phyloP scores from a whole-genome alignment of 2,888 invertebrate genomes.

The Saturnia pavonia region DNA sequence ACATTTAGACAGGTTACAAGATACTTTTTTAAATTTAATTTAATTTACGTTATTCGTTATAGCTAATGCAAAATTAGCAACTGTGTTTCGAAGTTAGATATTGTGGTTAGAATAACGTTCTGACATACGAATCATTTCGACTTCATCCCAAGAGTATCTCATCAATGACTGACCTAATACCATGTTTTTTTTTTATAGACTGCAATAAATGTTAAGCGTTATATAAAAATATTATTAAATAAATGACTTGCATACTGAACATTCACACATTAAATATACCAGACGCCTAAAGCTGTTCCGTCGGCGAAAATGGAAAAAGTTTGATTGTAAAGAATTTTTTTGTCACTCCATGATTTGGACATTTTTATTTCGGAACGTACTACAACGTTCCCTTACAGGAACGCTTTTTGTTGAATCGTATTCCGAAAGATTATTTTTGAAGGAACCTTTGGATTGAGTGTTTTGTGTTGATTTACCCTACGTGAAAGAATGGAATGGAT shows the following conservation, averaged over 20 bases:
- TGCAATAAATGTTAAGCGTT: no score
- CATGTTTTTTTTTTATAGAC: no score
- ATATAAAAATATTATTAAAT: not conserved
- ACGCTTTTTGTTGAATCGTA: constrained; percentile 35
- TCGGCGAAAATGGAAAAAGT: constrained; percentile 75
- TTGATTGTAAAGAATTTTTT: constrained; percentile 70
- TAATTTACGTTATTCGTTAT: no score
- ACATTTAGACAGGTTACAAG: no score
- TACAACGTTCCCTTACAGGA: constrained; percentile 24
- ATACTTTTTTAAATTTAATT: no score
- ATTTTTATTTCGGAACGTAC: constrained; percentile 54
- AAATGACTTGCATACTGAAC: constrained; percentile 17
- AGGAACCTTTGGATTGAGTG: constrained; percentile 23
- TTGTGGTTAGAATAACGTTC: not conserved
- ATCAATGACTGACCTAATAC: not conserved
- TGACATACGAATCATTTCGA: not conserved
- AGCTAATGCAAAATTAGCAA: no score
- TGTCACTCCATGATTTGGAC: constrained; percentile 67
- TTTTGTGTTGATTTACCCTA: constrained; percentile 23
- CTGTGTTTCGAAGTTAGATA: no score
- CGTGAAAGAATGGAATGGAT: not conserved
- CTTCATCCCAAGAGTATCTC: not conserved
- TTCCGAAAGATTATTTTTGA: constrained; percentile 25
- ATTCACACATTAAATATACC: constrained; percentile 25
- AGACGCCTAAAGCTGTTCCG: constrained; percentile 57